phyloP scores from a whole-genome alignment of 1,140 invertebrate species.

The Drosophila tani region DNA sequence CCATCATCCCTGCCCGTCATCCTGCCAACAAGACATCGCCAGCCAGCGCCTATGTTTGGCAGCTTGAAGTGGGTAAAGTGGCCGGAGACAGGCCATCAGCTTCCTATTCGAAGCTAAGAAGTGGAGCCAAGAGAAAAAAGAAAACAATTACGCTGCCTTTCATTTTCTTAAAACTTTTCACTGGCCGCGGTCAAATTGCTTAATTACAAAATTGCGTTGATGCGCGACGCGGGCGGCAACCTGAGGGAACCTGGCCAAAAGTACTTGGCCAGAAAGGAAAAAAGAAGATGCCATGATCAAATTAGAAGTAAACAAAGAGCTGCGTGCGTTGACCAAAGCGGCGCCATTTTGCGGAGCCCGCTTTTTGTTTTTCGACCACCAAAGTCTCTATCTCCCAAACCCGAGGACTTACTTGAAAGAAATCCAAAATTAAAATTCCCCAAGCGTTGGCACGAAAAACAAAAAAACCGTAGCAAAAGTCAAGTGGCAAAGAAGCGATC shows the following conservation, averaged over 20 bases:
- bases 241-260: constrained; percentile 44
- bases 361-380: constrained; percentile 53
- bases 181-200: constrained; percentile 76
- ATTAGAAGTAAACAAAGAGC: constrained; percentile 83
- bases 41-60: constrained; percentile 29
- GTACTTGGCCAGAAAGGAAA: constrained; percentile 32
- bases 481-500: constrained; percentile 64
- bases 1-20: constrained; percentile 37
- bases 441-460: constrained; percentile 59
- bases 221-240: constrained; percentile 28
- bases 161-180: constrained; percentile 77
- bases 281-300: constrained; percentile 59
- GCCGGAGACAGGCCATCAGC: constrained; percentile 36
- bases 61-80: constrained; percentile 67
- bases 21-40: constrained; percentile 44
- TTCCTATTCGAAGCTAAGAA: constrained; percentile 34
- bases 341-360: constrained; percentile 69
- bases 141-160: constrained; percentile 76
- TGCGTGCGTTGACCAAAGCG: constrained; percentile 73
- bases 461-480: constrained; percentile 60
- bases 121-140: constrained; percentile 10
- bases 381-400: not conserved
- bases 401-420: constrained; percentile 50
- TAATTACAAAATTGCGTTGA: constrained; percentile 80
- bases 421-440: constrained; percentile 82